Base-by-base conservation (phyloP, 2,888 invertebrate genomes). In the Merodon equestris region DNA sequence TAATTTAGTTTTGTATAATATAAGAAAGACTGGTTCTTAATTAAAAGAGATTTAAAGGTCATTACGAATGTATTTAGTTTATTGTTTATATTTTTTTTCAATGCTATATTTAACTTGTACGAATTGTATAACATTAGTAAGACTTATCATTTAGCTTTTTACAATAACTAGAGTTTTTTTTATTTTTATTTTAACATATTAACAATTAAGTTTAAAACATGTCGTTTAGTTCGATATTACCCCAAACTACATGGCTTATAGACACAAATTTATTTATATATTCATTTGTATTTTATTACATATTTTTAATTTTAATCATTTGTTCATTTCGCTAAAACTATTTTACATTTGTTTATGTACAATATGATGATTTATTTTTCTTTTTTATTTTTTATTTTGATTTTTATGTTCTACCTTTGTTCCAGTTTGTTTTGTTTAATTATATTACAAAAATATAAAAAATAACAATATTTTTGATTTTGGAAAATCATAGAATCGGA, bases 371-470 rank as follows among this genome's bases (percentile, higher is more conserved):
- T 57, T 50, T 19, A 19, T 0, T 44, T 53, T 61, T 15, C 51
- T 18, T 0, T 18, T 57, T 51, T 9, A 12, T 42, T 66, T 54
- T 19, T 54, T 67, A 47, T 48, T 76, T 77, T 77, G 72, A 76
- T 72, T 77, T 67, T 57, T 61, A 66, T 9, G 45, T 67, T 51
- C 17, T 54, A 7, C 19, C 38, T 40, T 38, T 40, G 27, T 19
- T 66, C 53, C 9, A 45, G 14, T 68, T 51, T 68, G n/a, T 9
- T 40, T 40, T 75, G 48, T 27, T 66, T 53, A 70, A 45, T 10
- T 68, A 60, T 70, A 53, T 61, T 71, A 77, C 77, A 77, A 77
- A 77, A 73, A 77, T 77, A 73, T 77, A 77, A 77, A 77, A 72
- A 73, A 68, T 67, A 67, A 77, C 48, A 58, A 48, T 57, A 67